phyloP scores from a whole-genome alignment of 2,888 invertebrate species.

The Epiblema foenella region DNA sequence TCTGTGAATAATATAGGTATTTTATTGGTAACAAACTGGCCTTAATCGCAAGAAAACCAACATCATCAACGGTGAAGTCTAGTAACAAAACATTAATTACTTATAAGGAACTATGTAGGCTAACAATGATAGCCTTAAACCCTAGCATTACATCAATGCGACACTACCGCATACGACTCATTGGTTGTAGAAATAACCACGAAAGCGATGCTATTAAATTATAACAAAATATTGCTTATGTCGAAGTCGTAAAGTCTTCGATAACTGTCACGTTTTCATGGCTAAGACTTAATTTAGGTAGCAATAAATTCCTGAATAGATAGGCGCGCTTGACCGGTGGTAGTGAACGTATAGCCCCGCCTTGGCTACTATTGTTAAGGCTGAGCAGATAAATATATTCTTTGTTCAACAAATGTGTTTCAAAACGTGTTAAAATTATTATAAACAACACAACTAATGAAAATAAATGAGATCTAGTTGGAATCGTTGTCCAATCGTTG shows the following conservation, averaged over 20 bases:
- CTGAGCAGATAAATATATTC: slow-evolving; percentile 20
- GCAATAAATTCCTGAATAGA: slow-evolving; percentile 53
- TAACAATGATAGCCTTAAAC: slow-evolving; percentile 28
- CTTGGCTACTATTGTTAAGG: slow-evolving; percentile 70
- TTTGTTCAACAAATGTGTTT: neutral
- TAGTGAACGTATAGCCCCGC: slow-evolving; percentile 57
- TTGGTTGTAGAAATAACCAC: slow-evolving; percentile 15
- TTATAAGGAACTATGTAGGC: slow-evolving; percentile 34
- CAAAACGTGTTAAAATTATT: too few species aligned
- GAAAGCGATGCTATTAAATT: neutral
- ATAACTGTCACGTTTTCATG: neutral
- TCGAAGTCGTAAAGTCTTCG: neutral
- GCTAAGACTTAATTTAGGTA: slow-evolving; percentile 44
- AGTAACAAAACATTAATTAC: slow-evolving; percentile 4
- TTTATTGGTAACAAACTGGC: too few species aligned
- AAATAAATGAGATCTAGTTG: too few species aligned
- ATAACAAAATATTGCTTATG: slow-evolving; percentile 1
- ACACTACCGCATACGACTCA: slow-evolving; percentile 39
- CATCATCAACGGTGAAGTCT: too few species aligned
- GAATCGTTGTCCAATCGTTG: too few species aligned
- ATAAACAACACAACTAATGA: too few species aligned
- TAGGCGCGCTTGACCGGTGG: slow-evolving; percentile 43
- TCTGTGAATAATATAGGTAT: too few species aligned
- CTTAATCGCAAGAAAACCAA: too few species aligned
- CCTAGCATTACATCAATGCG: slow-evolving; percentile 38